Base-by-base conservation (phyloP, 1,140 invertebrate species). In the Sipha flava region DNA sequence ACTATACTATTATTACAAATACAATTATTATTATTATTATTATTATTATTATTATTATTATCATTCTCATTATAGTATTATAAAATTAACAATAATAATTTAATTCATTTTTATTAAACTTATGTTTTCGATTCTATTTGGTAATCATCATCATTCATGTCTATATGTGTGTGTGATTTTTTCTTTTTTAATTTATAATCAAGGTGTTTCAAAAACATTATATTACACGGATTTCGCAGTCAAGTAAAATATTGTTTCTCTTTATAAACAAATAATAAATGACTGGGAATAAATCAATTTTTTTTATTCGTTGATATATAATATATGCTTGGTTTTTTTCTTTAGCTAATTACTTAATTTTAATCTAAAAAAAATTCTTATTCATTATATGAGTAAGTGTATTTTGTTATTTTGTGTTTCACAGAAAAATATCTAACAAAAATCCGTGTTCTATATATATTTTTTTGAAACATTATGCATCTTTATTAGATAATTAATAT, bases 11-110 rank as follows among this genome's bases (percentile, higher is more conserved):
- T 77, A 77, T 77, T 57, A 77, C 34, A 37, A 43, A 40, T 77
- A 77, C 21, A 37, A 57, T 75, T 75, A 77, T 77, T 77, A 77
- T 77, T 18, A 75, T 75, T 57, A 77, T 57, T 77, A 54, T 77
- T 57, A 77, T 57, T 4, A 21, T 66, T 18, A 66, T 66, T 6
- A 40, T 66, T 40, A 66, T 40, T 37, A 70, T 70, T 57, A 75
- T 75, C 31, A 57, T 75, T 75, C 34, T 52, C 31, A 57, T 37
- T 57, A 54, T 77, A 47, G 23, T 59, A 59, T 18, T 77, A 43
- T 18, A 40, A 57, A 34, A 54, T 29, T 59, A 75, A 77, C 52
- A 59, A 59, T 57, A 59, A 77, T 43, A 59, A 77, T 77, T 77
- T 43, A 59, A 77, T 77, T 77, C 7, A 34, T 77, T 77, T 75